Conservation (phyloP, 2,113 vertebrate species). For the Aphelocoma coerulescens region DNA sequence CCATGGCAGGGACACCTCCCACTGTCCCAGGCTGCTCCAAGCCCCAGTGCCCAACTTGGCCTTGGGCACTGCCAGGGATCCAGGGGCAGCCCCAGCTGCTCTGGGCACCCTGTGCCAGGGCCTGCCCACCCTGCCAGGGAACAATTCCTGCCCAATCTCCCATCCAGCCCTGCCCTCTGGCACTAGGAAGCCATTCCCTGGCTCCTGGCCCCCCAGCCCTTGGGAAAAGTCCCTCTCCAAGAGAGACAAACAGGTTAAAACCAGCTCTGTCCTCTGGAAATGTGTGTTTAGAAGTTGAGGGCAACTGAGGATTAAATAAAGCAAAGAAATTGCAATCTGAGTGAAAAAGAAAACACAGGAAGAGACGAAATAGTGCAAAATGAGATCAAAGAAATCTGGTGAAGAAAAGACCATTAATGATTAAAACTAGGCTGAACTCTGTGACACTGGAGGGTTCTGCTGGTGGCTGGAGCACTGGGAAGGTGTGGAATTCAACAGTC, state of each 20-base stretch:
- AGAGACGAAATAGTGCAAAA: not conserved
- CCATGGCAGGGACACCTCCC: not conserved
- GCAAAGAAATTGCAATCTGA: not conserved
- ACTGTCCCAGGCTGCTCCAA: not conserved
- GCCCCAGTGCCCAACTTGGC: not conserved
- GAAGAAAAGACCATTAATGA: not conserved
- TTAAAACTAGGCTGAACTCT: not conserved
- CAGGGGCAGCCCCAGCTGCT: not conserved
- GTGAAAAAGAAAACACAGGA: not conserved
- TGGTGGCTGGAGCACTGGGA: not conserved
- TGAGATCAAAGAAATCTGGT: not conserved
- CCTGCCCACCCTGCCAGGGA: not conserved
- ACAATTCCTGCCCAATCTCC: not conserved
- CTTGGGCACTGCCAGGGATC: not conserved
- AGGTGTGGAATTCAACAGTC: not conserved
- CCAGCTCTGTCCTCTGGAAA: not conserved
- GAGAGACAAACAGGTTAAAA: not conserved
- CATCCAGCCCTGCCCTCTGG: accelerated
- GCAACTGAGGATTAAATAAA: not conserved
- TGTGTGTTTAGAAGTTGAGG: accelerated
- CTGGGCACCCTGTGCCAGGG: not conserved
- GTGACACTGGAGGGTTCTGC: not conserved
- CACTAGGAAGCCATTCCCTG: accelerated
- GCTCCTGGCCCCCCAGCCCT: accelerated
- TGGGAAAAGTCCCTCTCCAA: not conserved